phyloP scores from a whole-genome alignment of 2,797 vertebrate genomes.

The Margarornis squamiger region DNA sequence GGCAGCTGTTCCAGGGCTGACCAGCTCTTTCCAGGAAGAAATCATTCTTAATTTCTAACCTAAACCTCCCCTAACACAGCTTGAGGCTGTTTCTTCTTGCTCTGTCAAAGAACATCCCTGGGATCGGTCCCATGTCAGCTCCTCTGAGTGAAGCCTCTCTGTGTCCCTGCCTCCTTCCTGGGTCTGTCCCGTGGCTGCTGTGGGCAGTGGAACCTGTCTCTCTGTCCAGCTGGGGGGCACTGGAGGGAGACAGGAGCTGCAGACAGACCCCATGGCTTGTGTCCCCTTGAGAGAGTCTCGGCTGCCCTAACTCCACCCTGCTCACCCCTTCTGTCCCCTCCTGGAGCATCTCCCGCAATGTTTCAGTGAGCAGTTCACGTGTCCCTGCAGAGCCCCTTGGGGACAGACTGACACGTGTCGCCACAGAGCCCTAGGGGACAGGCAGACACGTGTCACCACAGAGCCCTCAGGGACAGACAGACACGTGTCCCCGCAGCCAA shows the following conservation, averaged over 20 bases:
- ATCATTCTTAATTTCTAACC: not conserved
- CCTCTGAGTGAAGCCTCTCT: not conserved
- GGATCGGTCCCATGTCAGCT: not conserved
- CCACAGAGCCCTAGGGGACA: not conserved
- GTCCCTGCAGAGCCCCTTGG: too few relatives aligned
- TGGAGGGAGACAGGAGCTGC: not conserved
- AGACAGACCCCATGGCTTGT: not conserved
- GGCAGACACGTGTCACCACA: rapidly evolving
- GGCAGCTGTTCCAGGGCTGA: not conserved
- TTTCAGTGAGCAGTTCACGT: not conserved
- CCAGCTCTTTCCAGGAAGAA: not conserved
- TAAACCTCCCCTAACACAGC: not conserved
- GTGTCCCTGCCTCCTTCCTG: rapidly evolving
- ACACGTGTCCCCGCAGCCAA: rapidly evolving
- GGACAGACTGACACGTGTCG: rapidly evolving
- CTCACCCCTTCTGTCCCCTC: not conserved
- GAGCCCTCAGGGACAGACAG: not conserved
- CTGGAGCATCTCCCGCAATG: rapidly evolving
- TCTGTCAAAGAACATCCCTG: not conserved
- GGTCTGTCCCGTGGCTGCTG: not conserved
- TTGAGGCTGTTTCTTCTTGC: not conserved
- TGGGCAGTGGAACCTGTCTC: not conserved
- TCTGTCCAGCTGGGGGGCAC: not conserved
- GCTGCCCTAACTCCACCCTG: not conserved
- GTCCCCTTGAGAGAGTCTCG: not conserved